Percentiles rank a stretch among this genome's conserved stretches.
Conservation (phyloP, 2,113 vertebrate genomes). For the Stomatorhinus ivindoensis region DNA sequence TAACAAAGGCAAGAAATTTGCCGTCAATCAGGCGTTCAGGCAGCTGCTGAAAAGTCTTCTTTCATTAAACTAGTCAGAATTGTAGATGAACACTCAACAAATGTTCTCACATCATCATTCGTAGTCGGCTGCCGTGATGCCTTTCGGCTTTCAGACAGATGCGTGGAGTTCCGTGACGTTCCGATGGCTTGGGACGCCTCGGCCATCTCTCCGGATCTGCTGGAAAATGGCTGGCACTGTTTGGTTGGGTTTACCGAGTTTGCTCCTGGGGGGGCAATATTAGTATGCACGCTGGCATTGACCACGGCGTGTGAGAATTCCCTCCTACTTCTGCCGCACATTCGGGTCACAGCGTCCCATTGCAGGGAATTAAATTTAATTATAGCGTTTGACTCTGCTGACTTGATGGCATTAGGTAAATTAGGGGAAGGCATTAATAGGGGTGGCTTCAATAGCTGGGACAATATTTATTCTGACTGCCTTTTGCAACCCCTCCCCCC, state of each 20-base stretch:
- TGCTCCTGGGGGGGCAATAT: not conserved
- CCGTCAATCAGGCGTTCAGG: not conserved
- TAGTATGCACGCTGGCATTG: not conserved
- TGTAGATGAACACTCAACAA: conserved; percentile 3
- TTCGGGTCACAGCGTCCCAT: not conserved
- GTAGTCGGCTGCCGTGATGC: not conserved
- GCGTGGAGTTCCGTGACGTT: not conserved
- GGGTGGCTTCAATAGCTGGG: not conserved
- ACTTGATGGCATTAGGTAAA: not conserved
- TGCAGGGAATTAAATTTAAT: not conserved
- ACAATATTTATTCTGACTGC: not conserved
- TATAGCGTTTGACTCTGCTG: not conserved
- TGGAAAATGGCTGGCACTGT: not conserved
- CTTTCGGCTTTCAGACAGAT: not conserved
- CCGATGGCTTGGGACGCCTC: not conserved
- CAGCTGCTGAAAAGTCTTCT: not conserved
- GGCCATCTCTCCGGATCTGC: not conserved
- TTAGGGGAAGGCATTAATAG: not conserved
- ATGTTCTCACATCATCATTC: not conserved
- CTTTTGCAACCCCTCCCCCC: not conserved
- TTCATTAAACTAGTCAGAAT: not conserved
- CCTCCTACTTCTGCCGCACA: not conserved
- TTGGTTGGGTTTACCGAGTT: not conserved
- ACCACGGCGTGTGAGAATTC: not conserved
- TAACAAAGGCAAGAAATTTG: not conserved